These are phyloP conservation scores for Drosophila nr. perissopoda DNA, from an alignment of 2,888 invertebrate species.

Conservation along the genomic window DNA sequence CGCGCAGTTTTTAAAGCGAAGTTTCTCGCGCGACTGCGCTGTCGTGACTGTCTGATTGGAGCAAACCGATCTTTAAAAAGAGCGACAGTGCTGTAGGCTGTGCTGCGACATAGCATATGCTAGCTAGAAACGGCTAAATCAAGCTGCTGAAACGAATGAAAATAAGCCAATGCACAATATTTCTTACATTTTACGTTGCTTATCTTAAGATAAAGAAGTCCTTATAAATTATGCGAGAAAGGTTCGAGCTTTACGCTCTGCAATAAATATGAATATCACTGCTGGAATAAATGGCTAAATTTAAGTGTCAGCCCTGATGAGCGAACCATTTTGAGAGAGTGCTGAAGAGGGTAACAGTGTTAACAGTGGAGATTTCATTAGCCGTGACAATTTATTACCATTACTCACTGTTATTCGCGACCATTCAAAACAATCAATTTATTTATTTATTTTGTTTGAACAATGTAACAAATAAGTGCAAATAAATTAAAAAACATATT, in stretches of 20 bases:
- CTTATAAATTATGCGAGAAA: neutral
- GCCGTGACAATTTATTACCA: neutral
- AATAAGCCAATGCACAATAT: neutral
- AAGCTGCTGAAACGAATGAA: neutral
- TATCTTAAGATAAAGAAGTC: neutral
- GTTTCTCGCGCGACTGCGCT: conserved; percentile 69
- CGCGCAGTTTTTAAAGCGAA: conserved; percentile 52
- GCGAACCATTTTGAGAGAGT: conserved; percentile 2
- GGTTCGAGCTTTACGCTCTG: neutral
- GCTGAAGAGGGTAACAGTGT: conserved; percentile 9
- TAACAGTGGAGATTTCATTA: conserved; percentile 20
- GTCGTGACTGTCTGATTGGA: conserved; percentile 59
- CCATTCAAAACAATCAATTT: neutral
- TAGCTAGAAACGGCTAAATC: conserved; percentile 10
- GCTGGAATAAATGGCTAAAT: conserved; percentile 7
- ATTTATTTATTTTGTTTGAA: neutral
- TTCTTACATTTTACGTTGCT: neutral
- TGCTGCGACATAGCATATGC: neutral
- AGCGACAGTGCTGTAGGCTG: conserved; percentile 25
- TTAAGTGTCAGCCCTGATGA: conserved; percentile 12
- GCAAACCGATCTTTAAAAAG: conserved; percentile 51
- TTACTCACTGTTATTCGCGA: conserved; percentile 8
- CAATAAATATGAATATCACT: neutral
- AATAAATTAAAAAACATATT: neutral
- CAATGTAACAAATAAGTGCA: neutral